Conservation (phyloP, 2,113 vertebrate species). For the Aspiorhynchus laticeps region DNA sequence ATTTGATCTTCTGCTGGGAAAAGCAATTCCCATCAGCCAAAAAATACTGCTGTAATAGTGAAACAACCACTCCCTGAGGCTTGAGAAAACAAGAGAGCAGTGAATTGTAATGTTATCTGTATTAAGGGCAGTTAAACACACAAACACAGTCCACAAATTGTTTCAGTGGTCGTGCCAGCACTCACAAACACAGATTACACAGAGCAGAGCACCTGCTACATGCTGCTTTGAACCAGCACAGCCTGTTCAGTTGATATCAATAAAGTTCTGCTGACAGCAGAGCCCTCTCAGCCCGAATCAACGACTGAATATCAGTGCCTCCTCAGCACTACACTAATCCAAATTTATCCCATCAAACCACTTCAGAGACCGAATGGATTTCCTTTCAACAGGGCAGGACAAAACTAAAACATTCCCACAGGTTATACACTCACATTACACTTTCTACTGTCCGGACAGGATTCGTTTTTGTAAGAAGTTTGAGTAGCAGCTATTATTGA, state of each 20-base stretch:
- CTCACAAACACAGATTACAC: constrained; percentile 1
- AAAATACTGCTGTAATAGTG: neutral
- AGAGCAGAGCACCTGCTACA: constrained; percentile 12
- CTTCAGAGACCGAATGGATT: constrained; percentile 28
- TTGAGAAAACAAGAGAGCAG: constrained; percentile 11
- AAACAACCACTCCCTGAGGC: neutral
- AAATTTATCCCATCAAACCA: constrained; percentile 33
- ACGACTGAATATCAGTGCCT: constrained; percentile 7
- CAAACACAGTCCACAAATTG: neutral
- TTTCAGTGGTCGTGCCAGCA: neutral
- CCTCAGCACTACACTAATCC: constrained; percentile 26
- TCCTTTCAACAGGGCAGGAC: neutral
- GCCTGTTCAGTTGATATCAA: neutral
- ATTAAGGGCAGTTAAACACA: constrained; percentile 1
- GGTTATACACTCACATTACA: neutral
- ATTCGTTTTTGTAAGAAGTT: neutral
- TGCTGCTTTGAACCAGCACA: constrained; percentile 16
- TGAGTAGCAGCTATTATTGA: neutral
- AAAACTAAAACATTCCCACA: constrained; percentile 24
- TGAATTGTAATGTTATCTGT: constrained; percentile 6
- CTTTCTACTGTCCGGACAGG: neutral
- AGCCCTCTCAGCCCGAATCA: constrained; percentile 3
- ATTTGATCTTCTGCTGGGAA: neutral
- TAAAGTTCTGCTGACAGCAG: constrained; percentile 1
- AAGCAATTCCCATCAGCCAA: neutral